A percentile compares a stretch with the other conserved stretches of the same genome.
These are phyloP conservation scores for Pygocentrus nattereri DNA, from an alignment of 2,797 vertebrate species.

Conservation along the genomic window DNA sequence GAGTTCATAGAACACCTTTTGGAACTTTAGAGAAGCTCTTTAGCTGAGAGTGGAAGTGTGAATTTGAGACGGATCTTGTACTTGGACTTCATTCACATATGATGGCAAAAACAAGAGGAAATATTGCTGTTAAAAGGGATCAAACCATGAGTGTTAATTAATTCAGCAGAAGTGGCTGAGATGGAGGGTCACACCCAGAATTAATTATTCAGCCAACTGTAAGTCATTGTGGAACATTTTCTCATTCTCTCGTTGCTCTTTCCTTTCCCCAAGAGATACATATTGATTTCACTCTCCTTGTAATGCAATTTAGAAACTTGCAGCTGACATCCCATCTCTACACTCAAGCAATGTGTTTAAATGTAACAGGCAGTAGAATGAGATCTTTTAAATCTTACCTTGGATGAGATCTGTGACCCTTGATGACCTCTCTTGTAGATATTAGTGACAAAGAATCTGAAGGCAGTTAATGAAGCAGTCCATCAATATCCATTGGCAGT, in stretches of 20 bases:
- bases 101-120: background rate
- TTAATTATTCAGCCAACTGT: conserved; percentile 19
- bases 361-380: background rate
- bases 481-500: background rate
- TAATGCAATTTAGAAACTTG: conserved; percentile 9
- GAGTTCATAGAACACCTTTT: no score
- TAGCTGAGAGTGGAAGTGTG: background rate
- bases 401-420: conserved; percentile 14
- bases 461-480: background rate
- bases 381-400: conserved; percentile 34
- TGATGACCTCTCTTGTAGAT: background rate
- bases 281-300: conserved; percentile 35
- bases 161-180: background rate
- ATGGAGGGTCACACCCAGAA: background rate
- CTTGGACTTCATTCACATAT: background rate
- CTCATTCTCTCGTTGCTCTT: conserved; percentile 5
- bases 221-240: conserved; percentile 17
- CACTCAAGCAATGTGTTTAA: conserved; percentile 3
- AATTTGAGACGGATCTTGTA: background rate
- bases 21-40: background rate
- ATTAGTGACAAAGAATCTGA: conserved; percentile 3
- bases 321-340: background rate
- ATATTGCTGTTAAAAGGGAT: background rate
- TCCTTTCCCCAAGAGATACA: conserved; percentile 11
- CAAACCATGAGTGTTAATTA: background rate